Evolutionary conservation across 2,113 vertebrate species (phyloP).

Genomic region (Chaetops frenatus): DNA sequence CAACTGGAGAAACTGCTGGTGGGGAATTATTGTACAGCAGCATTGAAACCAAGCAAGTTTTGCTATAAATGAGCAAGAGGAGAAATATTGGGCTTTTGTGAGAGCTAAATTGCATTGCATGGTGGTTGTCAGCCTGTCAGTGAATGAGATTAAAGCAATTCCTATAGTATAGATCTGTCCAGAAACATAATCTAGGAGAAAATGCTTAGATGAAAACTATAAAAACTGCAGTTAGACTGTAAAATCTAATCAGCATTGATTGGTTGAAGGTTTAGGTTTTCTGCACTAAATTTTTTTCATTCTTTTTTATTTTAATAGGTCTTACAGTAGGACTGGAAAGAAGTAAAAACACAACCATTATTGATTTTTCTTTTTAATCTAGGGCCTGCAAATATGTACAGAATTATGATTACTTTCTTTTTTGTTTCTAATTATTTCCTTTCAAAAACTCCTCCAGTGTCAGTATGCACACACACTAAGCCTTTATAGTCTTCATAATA

Average conservation of each 20-base stretch:
- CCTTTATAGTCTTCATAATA: background rate
- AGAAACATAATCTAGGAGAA: constrained; percentile 61
- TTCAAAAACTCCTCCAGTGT: background rate
- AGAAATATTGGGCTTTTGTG: constrained; percentile 25
- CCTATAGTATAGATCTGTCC: constrained; percentile 65
- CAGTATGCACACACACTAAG: background rate
- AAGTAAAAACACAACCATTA: background rate
- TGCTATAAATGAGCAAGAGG: background rate
- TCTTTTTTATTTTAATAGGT: background rate
- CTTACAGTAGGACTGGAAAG: background rate
- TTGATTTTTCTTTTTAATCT: constrained; percentile 32
- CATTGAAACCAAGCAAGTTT: constrained; percentile 17
- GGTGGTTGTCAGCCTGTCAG: constrained; percentile 34
- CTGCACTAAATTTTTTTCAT: background rate
- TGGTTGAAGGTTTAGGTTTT: constrained; percentile 40
- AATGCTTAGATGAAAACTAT: constrained; percentile 65
- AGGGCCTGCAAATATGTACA: background rate
- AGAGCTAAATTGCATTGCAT: constrained; percentile 50
- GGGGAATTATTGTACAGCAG: background rate
- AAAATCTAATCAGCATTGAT: constrained; percentile 70
- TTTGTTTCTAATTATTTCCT: background rate
- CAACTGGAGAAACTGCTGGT: background rate
- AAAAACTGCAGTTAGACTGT: constrained; percentile 60
- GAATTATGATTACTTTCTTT: background rate
- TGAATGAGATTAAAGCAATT: constrained; percentile 70